Base-by-base conservation (phyloP, 1,140 invertebrate genomes). In the Drosophila rhopaloa region DNA sequence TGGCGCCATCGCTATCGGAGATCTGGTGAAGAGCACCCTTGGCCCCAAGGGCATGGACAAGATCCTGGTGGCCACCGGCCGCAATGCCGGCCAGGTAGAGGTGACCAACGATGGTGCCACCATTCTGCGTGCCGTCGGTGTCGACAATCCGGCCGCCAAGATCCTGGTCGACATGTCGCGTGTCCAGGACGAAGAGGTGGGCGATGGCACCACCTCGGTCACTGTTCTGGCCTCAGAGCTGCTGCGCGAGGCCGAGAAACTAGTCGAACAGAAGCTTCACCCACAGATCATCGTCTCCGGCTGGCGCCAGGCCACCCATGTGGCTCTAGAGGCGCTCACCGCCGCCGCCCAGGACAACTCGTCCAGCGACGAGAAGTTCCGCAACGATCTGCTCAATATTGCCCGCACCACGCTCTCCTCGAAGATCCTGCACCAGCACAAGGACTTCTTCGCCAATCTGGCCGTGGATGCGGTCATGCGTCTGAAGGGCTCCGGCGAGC, bases 21-120 rank as follows among this genome's bases (percentile, higher is more conserved):
- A 99, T 93, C 94, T 99, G 50, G 97, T 99, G 0, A 99, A 99
- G 93, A 98, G 97, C 65, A 99, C 99, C 10, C 94, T 99, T 11
- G 99, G 99, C 14, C 99, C 99, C 13, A 99, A 99, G 94, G 99
- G 99, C 91, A 99, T 99, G 99, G 99, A 99, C 93, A 99, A 99
- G 94, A 99, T 99, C 86, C 93, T 99, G 9, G 95, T 98, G n/a
- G 95, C 97, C 44, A 94, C 95, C 80, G 96, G 97, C 14, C 94
- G 97, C 76, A 96, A 95, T 92, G 94, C 96, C 83, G 97, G 98
- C 43, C 93, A 93, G 78, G 96, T 99, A 58, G 96, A 99, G 93
- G 98, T 99, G 6, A 99, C 99, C 40, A 99, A 99, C 93, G 99
- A 99, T 94, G 99, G 99, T 65, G 99, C 99, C 11, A 99, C 99